Evolutionary conservation across 2,797 vertebrate species (phyloP).

Genomic region (Allobates femoralis): DNA sequence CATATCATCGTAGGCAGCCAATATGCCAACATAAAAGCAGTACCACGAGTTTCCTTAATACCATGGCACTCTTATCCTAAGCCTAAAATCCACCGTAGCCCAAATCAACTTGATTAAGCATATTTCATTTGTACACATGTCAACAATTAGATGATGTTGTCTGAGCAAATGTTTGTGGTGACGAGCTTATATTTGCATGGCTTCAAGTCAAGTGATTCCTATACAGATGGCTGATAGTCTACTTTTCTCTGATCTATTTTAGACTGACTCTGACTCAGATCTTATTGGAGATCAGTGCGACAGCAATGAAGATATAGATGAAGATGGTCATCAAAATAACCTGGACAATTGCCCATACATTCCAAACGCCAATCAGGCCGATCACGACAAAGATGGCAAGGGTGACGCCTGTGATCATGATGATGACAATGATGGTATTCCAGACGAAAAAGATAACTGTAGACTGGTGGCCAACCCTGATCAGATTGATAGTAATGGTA

Average conservation of each 20-base stretch:
- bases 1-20: neutral
- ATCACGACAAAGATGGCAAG: conserved; percentile 98
- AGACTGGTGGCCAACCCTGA: conserved; percentile 91
- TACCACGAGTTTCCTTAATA: conserved; percentile 40
- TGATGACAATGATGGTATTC: conserved; percentile 95
- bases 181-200: neutral
- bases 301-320: conserved; percentile 98
- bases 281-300: conserved; percentile 94
- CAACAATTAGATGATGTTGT: neutral
- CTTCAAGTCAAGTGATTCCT: neutral
- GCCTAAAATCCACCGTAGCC: neutral
- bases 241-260: neutral
- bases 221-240: neutral
- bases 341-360: conserved; percentile 99
- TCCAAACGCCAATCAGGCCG: conserved; percentile 95
- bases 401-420: conserved; percentile 97
- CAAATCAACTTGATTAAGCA: neutral
- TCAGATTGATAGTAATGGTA: conserved; percentile 93
- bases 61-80: neutral
- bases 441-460: conserved; percentile 97
- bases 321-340: conserved; percentile 98
- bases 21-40: conserved; percentile 16
- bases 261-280: conserved; percentile 96
- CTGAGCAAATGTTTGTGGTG: neutral
- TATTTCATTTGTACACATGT: neutral